Conservation (phyloP, 2,888 invertebrate species). For the Nomada flava region DNA sequence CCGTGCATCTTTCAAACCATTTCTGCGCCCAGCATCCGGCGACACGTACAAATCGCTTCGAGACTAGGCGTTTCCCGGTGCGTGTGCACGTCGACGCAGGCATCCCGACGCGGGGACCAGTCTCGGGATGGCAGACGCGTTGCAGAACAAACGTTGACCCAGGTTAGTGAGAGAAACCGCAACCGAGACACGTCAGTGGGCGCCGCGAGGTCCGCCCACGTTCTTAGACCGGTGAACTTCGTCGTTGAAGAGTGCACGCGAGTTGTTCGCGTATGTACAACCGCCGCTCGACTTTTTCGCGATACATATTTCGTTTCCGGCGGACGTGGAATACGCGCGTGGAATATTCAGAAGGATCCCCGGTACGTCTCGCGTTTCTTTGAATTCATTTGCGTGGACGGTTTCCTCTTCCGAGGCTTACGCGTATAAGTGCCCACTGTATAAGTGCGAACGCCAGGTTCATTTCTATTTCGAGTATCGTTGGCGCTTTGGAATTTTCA, state of each 20-base stretch:
- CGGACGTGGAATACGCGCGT: background rate
- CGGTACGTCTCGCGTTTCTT: background rate
- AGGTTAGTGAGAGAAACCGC: conserved; percentile 60
- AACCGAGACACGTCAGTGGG: conserved; percentile 57
- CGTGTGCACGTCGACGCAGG: background rate
- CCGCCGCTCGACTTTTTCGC: background rate
- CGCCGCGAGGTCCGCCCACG: conserved; percentile 56
- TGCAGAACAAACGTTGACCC: conserved; percentile 47
- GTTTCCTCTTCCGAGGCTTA: background rate
- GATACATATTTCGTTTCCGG: too few species aligned
- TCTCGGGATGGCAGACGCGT: conserved; percentile 27
- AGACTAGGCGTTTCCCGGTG: background rate
- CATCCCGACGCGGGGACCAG: background rate
- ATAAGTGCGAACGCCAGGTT: background rate
- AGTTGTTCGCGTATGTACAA: background rate
- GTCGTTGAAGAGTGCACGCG: conserved; percentile 20
- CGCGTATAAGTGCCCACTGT: too few species aligned
- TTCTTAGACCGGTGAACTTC: conserved; percentile 41
- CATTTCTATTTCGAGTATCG: background rate
- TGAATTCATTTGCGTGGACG: background rate
- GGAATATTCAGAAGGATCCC: background rate
- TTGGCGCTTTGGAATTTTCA: conserved; percentile 2
- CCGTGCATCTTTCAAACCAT: conserved; percentile 11
- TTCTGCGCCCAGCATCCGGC: background rate
- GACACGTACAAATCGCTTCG: conserved; percentile 5